phyloP scores from a whole-genome alignment of 2,113 vertebrate genomes.

The Brienomyrus brachyistius region DNA sequence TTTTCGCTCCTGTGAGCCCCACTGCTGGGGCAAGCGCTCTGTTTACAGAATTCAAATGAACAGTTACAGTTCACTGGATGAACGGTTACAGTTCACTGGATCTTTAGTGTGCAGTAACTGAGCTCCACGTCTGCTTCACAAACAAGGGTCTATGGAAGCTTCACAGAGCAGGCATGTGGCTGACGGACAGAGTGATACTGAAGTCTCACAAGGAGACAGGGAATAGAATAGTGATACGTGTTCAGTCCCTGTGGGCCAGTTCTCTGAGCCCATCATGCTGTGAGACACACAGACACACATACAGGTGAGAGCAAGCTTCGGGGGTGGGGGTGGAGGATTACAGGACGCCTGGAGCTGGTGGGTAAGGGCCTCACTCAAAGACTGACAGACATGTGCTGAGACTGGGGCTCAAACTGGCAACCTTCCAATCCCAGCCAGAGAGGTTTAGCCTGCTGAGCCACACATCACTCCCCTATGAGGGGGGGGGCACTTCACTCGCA shows the following conservation, averaged over 20 bases:
- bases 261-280: not conserved
- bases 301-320: not conserved
- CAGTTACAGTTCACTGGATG: not conserved
- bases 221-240: not conserved
- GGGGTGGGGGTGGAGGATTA: not conserved
- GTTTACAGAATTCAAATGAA: slow-evolving; percentile 26
- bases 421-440: not conserved
- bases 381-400: not conserved
- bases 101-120: not conserved
- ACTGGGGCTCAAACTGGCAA: not conserved
- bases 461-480: not conserved
- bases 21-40: slow-evolving; percentile 5
- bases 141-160: not conserved
- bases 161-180: not conserved
- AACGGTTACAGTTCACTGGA: not conserved
- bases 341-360: not conserved
- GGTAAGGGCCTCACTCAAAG: not conserved
- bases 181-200: not conserved
- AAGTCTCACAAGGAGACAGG: not conserved
- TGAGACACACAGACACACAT: not conserved
- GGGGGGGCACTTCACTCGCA: not conserved
- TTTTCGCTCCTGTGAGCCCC: not conserved
- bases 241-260: not conserved
- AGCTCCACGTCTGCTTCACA: not conserved
- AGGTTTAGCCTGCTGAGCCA: not conserved